Evolutionary conservation across 2,888 invertebrate species (phyloP).

Genomic region (Acholoe squamosa): DNA sequence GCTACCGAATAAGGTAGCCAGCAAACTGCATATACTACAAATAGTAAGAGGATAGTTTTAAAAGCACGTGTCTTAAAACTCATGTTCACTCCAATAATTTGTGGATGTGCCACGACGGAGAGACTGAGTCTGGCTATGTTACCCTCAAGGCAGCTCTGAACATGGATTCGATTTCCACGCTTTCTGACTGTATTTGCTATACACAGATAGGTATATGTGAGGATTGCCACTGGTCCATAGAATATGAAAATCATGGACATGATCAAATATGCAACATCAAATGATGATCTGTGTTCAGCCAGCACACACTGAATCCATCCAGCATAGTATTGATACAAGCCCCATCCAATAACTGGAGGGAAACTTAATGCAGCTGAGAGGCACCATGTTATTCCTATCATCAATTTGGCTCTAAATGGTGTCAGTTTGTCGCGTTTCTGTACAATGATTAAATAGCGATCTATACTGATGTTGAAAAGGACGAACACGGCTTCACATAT

Average conservation of each 20-base stretch:
- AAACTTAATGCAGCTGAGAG: constrained; percentile 70
- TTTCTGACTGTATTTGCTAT: constrained; percentile 75
- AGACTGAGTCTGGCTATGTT: constrained; percentile 71
- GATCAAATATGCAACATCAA: constrained; percentile 70
- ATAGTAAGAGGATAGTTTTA: constrained; percentile 78
- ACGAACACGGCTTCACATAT: constrained; percentile 74
- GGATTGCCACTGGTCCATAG: constrained; percentile 74
- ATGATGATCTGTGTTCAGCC: constrained; percentile 35
- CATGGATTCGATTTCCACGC: constrained; percentile 71
- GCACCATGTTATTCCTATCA: constrained; percentile 71
- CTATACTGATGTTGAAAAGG: constrained; percentile 76
- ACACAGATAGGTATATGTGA: constrained; percentile 73
- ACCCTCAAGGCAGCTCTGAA: constrained; percentile 66
- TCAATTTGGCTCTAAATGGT: constrained; percentile 71
- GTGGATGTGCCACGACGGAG: constrained; percentile 42
- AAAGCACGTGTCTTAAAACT: constrained; percentile 78
- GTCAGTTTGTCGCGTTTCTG: constrained; percentile 74
- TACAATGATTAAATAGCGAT: constrained; percentile 78
- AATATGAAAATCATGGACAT: constrained; percentile 71
- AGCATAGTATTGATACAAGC: constrained; percentile 68
- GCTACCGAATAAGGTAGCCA: constrained; percentile 75
- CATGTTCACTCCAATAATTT: constrained; percentile 72
- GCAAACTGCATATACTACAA: constrained; percentile 73
- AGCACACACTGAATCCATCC: constrained; percentile 67
- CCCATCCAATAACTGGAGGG: constrained; percentile 74